Base-by-base conservation (phyloP, 2,113 vertebrate genomes). In the Sinocyclocheilus anophthalmus region DNA sequence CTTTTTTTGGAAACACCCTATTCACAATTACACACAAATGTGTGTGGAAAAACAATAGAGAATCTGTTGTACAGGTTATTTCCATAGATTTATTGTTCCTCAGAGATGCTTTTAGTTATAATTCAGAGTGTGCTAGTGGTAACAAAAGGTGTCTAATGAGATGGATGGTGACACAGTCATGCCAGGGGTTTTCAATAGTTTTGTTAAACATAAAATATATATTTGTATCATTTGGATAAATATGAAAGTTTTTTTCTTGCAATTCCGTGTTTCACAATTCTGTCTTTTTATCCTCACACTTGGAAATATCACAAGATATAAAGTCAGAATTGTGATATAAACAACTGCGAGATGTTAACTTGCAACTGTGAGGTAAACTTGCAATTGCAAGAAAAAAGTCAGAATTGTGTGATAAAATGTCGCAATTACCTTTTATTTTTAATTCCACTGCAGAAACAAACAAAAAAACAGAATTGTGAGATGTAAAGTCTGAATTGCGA, bases 1-100 rank as follows among this genome's bases (percentile, higher is more conserved):
- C 2, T 33, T 45, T 45, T 75, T 75, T 72, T 42, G 0, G 0
- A 14, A 37, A 57, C 26, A 22, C 76, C 20, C 57, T 81, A 50
- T 81, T 67, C 79, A 70, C 59, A 26, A n/a, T 63, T 79, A 72
- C 69, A 72, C 33, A 78, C 14, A 65, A 76, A 83, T 50, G 61
- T 69, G 84, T 18, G 45, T 69, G 42, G 61, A 59, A 90, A 81
- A 88, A 94, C 88, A 92, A 90, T 89, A 88, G 91, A 16, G 61
- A 48, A 89, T 86, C 86, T 87, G 91, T 92, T 91, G 82, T 91
- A 78, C 76, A 90, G 90, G 88, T 89, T 90, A 92, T 92, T 88
- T 84, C 84, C 88, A 87, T 83, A 84, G 89, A 88, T 91, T 92
- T 92, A 93, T 92, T 90, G 88, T 93, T 91, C 92, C 90, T 91